Conservation (phyloP, 2,888 invertebrate species). For the Julus scandinavius region DNA sequence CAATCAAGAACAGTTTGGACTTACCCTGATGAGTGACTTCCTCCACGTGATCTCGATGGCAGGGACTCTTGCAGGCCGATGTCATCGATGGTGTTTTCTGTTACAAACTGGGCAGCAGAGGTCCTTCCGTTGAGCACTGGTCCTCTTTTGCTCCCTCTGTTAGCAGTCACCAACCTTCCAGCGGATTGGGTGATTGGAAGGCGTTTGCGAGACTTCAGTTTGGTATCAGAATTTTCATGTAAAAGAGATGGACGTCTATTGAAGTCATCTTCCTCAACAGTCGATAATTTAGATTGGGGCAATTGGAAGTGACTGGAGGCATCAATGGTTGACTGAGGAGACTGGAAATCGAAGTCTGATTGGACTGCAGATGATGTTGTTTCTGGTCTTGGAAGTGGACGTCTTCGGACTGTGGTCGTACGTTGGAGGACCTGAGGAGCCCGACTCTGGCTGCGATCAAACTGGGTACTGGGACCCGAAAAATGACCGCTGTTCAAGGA, state of each 20-base stretch:
- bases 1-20: not conserved
- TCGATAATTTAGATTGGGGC: not conserved
- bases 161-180: not conserved
- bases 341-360: conserved; percentile 24
- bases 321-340: conserved; percentile 4
- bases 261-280: not conserved
- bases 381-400: conserved; percentile 23
- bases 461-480: not conserved
- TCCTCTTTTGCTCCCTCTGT: conserved; percentile 45
- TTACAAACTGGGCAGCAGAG: conserved; percentile 29
- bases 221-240: not conserved
- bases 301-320: not conserved
- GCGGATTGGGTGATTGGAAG: conserved; percentile 44
- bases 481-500: conserved; percentile 22
- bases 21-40: conserved; percentile 37
- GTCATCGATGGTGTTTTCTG: conserved; percentile 54
- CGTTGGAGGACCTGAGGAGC: not conserved
- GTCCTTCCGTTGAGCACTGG: conserved; percentile 40
- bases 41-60: not conserved
- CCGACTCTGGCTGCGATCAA: not conserved
- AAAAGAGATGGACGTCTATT: not conserved
- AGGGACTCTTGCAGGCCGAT: not conserved
- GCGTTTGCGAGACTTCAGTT: conserved; percentile 12
- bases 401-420: not conserved
- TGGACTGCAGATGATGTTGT: not conserved